Percentiles rank a stretch among this genome's conserved stretches.
Evolutionary conservation across 2,888 invertebrate species (phyloP).

Genomic region (Nemotelus nigrinus): DNA sequence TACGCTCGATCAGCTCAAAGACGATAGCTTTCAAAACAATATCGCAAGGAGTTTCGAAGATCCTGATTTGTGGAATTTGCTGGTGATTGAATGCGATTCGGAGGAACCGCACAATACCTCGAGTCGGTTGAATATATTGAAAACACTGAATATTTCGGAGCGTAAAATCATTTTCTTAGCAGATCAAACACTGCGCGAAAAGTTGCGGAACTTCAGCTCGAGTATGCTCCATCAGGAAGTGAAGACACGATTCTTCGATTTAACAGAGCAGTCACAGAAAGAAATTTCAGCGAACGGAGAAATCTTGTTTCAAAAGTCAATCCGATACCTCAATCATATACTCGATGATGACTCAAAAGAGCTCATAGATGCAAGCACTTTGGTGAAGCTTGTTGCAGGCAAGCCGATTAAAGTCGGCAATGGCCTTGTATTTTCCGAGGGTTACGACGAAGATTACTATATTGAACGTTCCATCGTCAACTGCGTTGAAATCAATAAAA

Average conservation of each 20-base stretch:
- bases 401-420: not conserved
- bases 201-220: too few species aligned
- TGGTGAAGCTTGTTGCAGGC: not conserved
- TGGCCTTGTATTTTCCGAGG: not conserved
- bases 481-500: constrained; percentile 2
- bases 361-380: constrained; percentile 18
- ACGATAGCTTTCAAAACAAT: not conserved
- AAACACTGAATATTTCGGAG: not conserved
- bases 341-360: not conserved
- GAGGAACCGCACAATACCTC: too few species aligned
- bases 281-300: too few species aligned
- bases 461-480: constrained; percentile 8
- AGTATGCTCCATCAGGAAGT: too few species aligned
- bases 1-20: not conserved
- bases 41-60: not conserved
- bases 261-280: constrained; percentile 9
- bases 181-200: too few species aligned
- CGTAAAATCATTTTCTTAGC: constrained; percentile 21
- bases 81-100: constrained; percentile 17
- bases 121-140: not conserved
- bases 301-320: not conserved
- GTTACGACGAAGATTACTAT: constrained; percentile 7
- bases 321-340: not conserved
- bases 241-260: constrained; percentile 6
- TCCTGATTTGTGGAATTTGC: constrained; percentile 1